A percentile compares a stretch with the other conserved stretches of the same genome.
These are phyloP conservation scores for Lethrus apterus DNA, from an alignment of 1,140 invertebrate genomes.

Conservation along the genomic window DNA sequence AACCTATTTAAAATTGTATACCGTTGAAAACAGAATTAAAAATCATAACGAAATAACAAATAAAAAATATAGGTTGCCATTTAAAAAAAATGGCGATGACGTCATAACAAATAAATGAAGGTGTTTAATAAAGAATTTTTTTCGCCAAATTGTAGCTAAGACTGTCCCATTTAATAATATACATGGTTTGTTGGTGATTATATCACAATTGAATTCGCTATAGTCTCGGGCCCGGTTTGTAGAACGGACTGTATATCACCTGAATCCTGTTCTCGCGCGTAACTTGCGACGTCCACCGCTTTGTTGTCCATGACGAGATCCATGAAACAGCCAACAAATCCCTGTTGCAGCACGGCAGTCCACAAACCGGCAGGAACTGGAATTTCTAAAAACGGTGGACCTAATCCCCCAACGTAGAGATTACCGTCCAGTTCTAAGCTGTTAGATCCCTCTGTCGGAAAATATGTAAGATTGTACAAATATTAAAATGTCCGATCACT, in stretches of 20 bases:
- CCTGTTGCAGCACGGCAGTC: constrained; percentile 81
- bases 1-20: too few relatives aligned
- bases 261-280: constrained; percentile 82
- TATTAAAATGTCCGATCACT: too few relatives aligned
- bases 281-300: constrained; percentile 81
- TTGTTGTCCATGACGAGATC: constrained; percentile 91
- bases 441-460: constrained; percentile 77
- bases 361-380: constrained; percentile 80
- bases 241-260: constrained; percentile 48
- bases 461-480: too few relatives aligned
- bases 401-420: constrained; percentile 83
- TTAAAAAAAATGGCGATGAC: neutral
- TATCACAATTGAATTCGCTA: neutral
- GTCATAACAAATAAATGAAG: neutral
- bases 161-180: neutral
- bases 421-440: constrained; percentile 83
- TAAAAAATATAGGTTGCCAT: too few relatives aligned
- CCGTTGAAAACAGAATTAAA: too few relatives aligned
- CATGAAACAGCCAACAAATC: constrained; percentile 92
- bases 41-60: too few relatives aligned
- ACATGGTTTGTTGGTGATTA: neutral
- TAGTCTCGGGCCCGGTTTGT: neutral
- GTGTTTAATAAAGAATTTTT: constrained; percentile 1
- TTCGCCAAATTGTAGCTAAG: too few relatives aligned
- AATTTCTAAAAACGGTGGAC: constrained; percentile 63